phyloP scores from a whole-genome alignment of 2,888 invertebrate genomes.

The Mythimna lalbum region DNA sequence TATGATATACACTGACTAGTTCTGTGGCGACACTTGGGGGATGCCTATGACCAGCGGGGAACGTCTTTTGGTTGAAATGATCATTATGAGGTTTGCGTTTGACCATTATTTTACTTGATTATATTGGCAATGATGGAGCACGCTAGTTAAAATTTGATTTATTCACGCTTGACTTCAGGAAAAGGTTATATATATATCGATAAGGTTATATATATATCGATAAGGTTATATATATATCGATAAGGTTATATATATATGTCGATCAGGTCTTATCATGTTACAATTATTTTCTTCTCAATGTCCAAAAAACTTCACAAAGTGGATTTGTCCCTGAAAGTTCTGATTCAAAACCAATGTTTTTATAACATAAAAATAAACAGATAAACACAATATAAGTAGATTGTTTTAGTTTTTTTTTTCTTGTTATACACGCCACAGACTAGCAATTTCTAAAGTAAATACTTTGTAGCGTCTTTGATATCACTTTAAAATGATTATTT shows the following conservation, averaged over 20 bases:
- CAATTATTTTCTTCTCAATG: neutral
- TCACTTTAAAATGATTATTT: neutral
- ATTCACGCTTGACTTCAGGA: neutral
- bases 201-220: too few species aligned
- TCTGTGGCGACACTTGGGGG: too few species aligned
- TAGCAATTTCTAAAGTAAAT: neutral
- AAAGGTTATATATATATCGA: too few species aligned
- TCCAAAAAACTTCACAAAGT: neutral
- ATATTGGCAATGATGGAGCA: neutral
- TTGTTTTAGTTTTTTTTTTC: too few species aligned
- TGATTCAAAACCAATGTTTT: too few species aligned
- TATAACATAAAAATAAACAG: neutral
- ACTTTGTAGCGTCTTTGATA: neutral
- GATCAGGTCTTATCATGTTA: too few species aligned
- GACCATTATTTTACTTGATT: neutral
- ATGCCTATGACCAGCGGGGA: too few species aligned
- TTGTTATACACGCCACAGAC: too few species aligned
- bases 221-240: too few species aligned
- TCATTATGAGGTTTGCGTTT: neutral
- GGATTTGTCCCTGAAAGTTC: too few species aligned
- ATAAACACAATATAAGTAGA: neutral
- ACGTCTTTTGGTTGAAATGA: neutral
- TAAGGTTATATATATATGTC: too few species aligned
- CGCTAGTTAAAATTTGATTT: neutral
- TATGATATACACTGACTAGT: too few species aligned